Base-by-base conservation (phyloP, 2,888 invertebrate genomes). In the Smittia aterrima region DNA sequence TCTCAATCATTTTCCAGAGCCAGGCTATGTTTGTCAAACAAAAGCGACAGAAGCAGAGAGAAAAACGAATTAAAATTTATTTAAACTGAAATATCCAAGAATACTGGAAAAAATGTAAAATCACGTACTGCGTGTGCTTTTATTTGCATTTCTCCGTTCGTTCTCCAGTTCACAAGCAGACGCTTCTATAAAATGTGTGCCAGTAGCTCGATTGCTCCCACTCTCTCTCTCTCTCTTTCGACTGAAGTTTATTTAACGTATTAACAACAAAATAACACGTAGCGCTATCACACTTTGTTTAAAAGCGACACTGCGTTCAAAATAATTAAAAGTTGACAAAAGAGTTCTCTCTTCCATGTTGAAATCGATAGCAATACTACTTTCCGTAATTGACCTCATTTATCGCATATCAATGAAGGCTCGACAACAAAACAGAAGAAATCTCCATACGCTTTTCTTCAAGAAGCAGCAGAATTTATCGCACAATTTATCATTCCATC, bases 71-170 rank as follows among this genome's bases (percentile, higher is more conserved):
- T 54, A 58, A 58, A 72, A 32, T 54, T 54, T 32, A 72, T 38
- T 54, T 70, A 41, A 41, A 70, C 47, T 54, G 70, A 70, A 27
- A 70, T 53, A 47, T 70, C 41, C 22, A 32, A 70, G 27, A 64
- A 68, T n/a, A 24, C n/a, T 16, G 25, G 24, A 68, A 47, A 40
- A 71, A 54, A 25, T 71, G 54, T 71, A 20, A 71, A 72, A 72
- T 72, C 72, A 62, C 72, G 72, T 72, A 62, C 72, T 38, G 62
- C 38, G 32, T 71, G 71, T 38, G 58, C 53, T 18, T 58, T 71
- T 71, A 71, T 72, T 72, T 72, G 62, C n/a, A 20, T 54, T 71
- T 38, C 24, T 67, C 18, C 22, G 7, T 22, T 25, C 47, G 13
- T 64, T 27, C 6, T 64, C 27, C 27, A 1, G 22, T n/a, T 47